A percentile compares a stretch with the other conserved stretches of the same genome.
Conservation (phyloP, 2,888 invertebrate genomes). For the Cosmia pyralina region DNA sequence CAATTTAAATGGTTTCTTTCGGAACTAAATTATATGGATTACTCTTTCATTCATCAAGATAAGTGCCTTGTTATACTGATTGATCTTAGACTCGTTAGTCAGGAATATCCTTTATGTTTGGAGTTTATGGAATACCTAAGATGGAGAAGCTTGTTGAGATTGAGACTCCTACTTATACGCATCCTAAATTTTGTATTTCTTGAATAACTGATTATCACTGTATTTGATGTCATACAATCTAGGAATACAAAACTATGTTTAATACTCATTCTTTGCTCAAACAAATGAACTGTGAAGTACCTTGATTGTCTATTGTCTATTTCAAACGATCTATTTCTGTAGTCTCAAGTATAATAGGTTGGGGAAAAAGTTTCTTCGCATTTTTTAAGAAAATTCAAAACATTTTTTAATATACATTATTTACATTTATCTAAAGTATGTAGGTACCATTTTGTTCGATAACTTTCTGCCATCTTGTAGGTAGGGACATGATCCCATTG, state of each 20-base stretch:
- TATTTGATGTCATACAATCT: slow-evolving; percentile 10
- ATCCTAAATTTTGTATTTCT: not conserved
- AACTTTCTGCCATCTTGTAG: no score
- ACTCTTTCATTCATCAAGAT: slow-evolving; percentile 45
- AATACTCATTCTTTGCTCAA: not conserved
- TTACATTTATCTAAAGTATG: no score
- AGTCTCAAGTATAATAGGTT: slow-evolving; percentile 16
- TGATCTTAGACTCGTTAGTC: slow-evolving; percentile 1
- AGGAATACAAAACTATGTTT: not conserved
- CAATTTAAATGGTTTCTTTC: slow-evolving; percentile 47
- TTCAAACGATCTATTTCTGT: slow-evolving; percentile 31
- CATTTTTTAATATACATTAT: no score
- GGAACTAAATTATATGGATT: slow-evolving; percentile 50
- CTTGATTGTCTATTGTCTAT: slow-evolving; percentile 24
- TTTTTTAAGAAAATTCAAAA: no score
- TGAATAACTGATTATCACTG: not conserved
- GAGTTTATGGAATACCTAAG: not conserved
- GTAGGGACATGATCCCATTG: no score
- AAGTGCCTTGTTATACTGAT: slow-evolving; percentile 31
- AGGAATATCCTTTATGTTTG: not conserved
- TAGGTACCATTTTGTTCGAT: no score
- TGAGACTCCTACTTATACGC: slow-evolving; percentile 3
- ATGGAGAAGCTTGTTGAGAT: slow-evolving; percentile 12
- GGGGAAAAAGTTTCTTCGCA: no score
- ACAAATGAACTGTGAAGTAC: slow-evolving; percentile 4